A percentile compares a stretch with the other conserved stretches of the same genome.
Conservation (phyloP, 1,140 invertebrate genomes). For the Calliphora vicina region DNA sequence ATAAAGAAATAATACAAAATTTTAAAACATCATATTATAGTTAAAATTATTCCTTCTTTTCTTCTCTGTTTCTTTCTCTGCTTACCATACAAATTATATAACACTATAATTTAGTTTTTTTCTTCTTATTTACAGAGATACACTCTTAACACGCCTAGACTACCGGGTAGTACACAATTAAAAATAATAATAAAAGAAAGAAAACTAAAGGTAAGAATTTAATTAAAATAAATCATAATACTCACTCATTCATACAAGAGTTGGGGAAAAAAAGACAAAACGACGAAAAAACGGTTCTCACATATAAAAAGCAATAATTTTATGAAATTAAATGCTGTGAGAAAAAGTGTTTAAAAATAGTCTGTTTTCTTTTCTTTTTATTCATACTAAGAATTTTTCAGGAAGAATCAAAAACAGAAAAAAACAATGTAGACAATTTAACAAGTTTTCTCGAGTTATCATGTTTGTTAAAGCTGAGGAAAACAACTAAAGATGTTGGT, state of each 20-base stretch:
- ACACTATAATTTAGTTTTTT: not conserved
- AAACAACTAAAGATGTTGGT: too few relatives aligned
- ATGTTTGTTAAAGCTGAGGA: not conserved
- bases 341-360: not conserved
- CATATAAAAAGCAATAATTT: not conserved
- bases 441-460: not conserved
- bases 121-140: not conserved
- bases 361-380: not conserved
- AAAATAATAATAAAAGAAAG: not conserved
- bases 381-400: not conserved
- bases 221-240: conserved; percentile 9
- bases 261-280: not conserved
- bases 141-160: not conserved
- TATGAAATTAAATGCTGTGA: conserved; percentile 1
- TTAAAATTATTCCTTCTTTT: not conserved
- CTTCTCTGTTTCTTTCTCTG: not conserved
- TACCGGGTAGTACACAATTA: not conserved
- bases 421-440: not conserved
- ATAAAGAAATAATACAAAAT: too few relatives aligned
- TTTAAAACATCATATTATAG: not conserved
- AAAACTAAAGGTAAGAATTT: conserved; percentile 2
- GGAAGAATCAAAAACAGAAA: not conserved
- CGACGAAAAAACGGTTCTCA: not conserved
- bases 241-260: too few relatives aligned
- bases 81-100: not conserved